Evolutionary conservation across 2,888 invertebrate genomes (phyloP), one percentile per base, ranked within the genome.

Genomic region (Agriopis marginaria): DNA sequence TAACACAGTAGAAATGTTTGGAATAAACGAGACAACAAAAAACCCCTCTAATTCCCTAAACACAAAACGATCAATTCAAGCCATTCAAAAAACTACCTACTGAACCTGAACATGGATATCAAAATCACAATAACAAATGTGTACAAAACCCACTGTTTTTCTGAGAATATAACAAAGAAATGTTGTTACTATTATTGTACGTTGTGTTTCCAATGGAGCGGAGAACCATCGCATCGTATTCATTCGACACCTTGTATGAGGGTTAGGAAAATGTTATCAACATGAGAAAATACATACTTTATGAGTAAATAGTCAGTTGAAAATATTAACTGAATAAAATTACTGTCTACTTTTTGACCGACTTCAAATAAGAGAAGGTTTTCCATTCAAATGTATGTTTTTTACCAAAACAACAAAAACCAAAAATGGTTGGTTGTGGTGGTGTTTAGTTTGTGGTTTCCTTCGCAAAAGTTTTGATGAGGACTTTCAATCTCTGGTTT

Each of bases 111-210:
- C 56, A 32, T 40, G 11, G 1, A 32, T 58, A 45, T n/a, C 8
- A 58, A 44, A 45, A 58, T 58, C 32, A 56, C 42, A 44, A 44
- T 44, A 17, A 17, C 11, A 56, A 17, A 56, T 40, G 56, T 6
- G 56, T 23, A 44, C 56, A 56, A 69, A 70, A 71, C 11, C 51
- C 50, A 9, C 11, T 17, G 63, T 65, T 58, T 65, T 50, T 42
- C 64, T 47, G 17, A 32, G 58, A 50, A 65, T 58, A 39, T 40
- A 54, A 54, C 66, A 66, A 60, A 54, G 60, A 39, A 5, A 54
- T 45, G 23, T 12, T 14, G 32, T 45, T 39, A 14, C 32, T 23
- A 45, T 44, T 47, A 44, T 51, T 45, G 40, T 17, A 45, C 32
- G 40, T 51, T 44, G 54, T 42, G 61, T 67, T 14, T 62, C 56